Evolutionary conservation across 2,797 vertebrate species (phyloP).

Genomic region (Propithecus deckenii): DNA sequence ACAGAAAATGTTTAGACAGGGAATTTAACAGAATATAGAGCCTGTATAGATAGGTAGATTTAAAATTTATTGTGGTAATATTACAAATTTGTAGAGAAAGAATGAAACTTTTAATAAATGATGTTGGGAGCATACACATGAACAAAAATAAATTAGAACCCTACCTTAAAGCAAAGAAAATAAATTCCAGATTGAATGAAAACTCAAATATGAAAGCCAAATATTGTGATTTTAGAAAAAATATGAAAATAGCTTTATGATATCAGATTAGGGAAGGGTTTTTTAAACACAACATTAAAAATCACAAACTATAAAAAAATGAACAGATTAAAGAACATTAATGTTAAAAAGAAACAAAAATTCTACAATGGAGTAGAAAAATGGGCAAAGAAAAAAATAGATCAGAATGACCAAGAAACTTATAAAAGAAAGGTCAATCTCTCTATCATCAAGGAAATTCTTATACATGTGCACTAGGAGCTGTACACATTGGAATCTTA

Average conservation of each 20-base stretch:
- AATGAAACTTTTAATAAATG: not conserved
- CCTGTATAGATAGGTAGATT: not conserved
- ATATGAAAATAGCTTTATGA: not conserved
- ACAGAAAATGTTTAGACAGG: not conserved
- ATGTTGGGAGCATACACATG: not conserved
- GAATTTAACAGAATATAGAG: not conserved
- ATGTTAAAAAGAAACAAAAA: not conserved
- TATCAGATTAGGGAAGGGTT: not conserved
- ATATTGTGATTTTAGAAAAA: not conserved
- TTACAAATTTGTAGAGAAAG: not conserved
- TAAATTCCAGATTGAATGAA: not conserved
- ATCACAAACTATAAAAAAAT: not conserved
- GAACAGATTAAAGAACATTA: not conserved
- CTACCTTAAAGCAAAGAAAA: not conserved
- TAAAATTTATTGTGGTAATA: not conserved
- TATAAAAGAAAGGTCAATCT: not conserved
- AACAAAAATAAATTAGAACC: not conserved
- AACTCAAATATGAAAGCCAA: not conserved
- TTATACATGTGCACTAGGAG: not conserved
- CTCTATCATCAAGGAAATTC: not conserved
- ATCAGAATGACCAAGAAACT: not conserved
- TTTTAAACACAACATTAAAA: not conserved
- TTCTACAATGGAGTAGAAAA: not conserved
- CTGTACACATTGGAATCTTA: not conserved
- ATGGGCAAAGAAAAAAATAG: not conserved